Evolutionary conservation across 2,113 vertebrate genomes (phyloP).

Genomic region (Odobenus rosmarus): DNA sequence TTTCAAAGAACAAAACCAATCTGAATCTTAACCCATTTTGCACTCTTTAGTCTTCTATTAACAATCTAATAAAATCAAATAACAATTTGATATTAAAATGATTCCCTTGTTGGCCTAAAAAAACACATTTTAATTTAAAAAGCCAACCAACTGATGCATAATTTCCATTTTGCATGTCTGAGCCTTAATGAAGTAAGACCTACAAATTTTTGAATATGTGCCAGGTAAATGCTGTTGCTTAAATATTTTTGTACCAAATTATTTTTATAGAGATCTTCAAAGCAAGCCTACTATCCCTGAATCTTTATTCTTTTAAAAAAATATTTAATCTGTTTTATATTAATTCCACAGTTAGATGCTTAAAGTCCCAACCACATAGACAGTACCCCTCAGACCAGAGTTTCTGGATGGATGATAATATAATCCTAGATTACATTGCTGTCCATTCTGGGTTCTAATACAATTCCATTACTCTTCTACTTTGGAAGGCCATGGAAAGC

Average conservation of each 20-base stretch:
- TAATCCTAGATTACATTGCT: not conserved
- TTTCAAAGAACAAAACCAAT: not conserved
- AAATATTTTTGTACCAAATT: conserved; percentile 23
- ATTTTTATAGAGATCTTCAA: conserved; percentile 46
- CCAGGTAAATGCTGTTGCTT: conserved; percentile 15
- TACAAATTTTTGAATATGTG: conserved; percentile 33
- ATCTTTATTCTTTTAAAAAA: not conserved
- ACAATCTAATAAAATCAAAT: conserved; percentile 27
- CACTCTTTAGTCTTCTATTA: conserved; percentile 30
- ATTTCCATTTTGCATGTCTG: not conserved
- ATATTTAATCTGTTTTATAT: not conserved
- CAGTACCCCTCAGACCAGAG: no score
- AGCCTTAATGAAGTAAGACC: not conserved
- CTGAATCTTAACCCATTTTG: not conserved
- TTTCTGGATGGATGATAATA: not conserved
- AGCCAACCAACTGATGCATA: not conserved
- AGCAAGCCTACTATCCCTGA: conserved; percentile 16
- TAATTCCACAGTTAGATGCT: not conserved
- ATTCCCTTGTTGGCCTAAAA: conserved; percentile 30
- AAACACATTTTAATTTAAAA: not conserved
- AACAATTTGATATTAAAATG: conserved; percentile 26
- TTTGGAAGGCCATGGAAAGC: not conserved
- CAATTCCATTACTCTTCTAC: not conserved
- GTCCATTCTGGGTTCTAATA: not conserved
- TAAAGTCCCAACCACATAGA: not conserved